Evolutionary conservation across 1,140 invertebrate species (phyloP).

Genomic region (Danaus melanippus): DNA sequence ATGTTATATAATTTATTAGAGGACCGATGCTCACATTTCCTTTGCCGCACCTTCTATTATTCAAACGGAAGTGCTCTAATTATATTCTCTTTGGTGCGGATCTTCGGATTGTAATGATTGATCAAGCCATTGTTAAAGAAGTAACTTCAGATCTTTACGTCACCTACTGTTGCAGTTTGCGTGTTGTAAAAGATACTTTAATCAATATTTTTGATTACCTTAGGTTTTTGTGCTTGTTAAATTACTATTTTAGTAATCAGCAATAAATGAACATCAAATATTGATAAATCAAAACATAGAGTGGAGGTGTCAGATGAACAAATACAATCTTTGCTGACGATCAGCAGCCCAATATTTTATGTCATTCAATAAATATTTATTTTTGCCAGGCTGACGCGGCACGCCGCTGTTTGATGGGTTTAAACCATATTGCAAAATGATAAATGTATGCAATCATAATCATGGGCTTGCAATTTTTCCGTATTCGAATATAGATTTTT

Average conservation of each 20-base stretch:
- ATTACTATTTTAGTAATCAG: too few species aligned
- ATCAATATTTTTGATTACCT: too few species aligned
- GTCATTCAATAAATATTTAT: constrained; percentile 15
- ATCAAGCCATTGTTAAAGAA: too few species aligned
- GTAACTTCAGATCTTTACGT: too few species aligned
- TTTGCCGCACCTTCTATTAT: constrained; percentile 49
- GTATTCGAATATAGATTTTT: too few species aligned
- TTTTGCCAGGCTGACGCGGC: constrained; percentile 8
- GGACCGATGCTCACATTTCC: constrained; percentile 36
- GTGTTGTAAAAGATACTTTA: too few species aligned
- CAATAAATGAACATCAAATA: too few species aligned
- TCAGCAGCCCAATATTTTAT: constrained; percentile 12
- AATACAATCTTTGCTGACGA: constrained; percentile 5
- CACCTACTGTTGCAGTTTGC: too few species aligned
- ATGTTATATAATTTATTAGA: constrained; percentile 35
- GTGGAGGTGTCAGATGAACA: too few species aligned
- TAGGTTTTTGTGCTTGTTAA: too few species aligned
- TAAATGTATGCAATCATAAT: constrained; percentile 10
- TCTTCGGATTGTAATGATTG: too few species aligned
- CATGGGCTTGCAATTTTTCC: neutral
- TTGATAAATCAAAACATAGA: too few species aligned
- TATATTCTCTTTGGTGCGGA: constrained; percentile 15
- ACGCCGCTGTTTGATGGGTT: constrained; percentile 8
- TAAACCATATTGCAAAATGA: constrained; percentile 6
- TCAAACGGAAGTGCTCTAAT: constrained; percentile 40